Percentiles rank a stretch among this genome's conserved stretches.
Evolutionary conservation across 2,113 vertebrate species (phyloP).

Genomic region (Aythya baeri): DNA sequence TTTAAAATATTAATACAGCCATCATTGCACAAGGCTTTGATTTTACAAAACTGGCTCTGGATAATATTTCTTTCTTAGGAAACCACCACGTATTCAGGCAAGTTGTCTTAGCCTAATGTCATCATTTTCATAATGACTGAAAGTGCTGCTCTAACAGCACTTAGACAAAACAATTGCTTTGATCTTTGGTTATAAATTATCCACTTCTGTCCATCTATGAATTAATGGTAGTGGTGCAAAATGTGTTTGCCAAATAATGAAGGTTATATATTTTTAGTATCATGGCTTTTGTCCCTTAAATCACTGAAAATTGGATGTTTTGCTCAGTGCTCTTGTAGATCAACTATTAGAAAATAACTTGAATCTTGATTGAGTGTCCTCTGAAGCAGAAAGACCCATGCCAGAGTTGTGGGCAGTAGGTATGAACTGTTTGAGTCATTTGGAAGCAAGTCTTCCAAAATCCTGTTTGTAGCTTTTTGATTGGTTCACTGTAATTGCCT

Average conservation of each 20-base stretch:
- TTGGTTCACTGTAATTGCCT: background rate
- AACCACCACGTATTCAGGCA: background rate
- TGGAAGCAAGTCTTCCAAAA: background rate
- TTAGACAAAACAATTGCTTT: background rate
- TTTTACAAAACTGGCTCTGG: constrained; percentile 20
- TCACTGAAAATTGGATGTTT: background rate
- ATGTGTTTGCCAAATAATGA: background rate
- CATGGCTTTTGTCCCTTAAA: background rate
- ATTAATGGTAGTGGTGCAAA: background rate
- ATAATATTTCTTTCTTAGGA: background rate
- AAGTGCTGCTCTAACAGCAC: background rate
- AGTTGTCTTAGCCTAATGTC: background rate
- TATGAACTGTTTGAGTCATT: background rate
- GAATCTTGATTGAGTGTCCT: background rate
- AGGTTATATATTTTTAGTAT: background rate
- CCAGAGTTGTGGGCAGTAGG: background rate
- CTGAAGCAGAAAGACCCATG: background rate
- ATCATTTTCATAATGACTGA: background rate
- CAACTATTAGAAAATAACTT: background rate
- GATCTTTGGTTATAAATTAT: background rate
- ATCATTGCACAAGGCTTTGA: background rate
- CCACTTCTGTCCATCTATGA: background rate
- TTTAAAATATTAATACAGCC: constrained; percentile 45
- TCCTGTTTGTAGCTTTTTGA: background rate
- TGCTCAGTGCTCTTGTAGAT: background rate